Conservation (phyloP, 2,797 vertebrate genomes). For the Helarctos malayanus region DNA sequence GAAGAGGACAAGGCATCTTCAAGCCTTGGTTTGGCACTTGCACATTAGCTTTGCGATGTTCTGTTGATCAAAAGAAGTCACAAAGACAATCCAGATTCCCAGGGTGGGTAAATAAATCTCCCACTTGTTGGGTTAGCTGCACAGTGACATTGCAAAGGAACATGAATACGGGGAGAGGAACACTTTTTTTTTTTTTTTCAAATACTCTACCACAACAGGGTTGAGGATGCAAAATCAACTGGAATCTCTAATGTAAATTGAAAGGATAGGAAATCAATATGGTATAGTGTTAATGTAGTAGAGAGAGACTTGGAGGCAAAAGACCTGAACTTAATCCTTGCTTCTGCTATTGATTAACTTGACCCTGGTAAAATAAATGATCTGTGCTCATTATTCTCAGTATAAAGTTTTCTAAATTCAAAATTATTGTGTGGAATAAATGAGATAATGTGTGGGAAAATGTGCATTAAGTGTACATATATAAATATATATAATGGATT, state of each 20-base stretch:
- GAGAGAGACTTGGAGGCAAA: slow-evolving; percentile 10
- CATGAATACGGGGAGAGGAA: background rate
- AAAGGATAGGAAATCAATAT: slow-evolving; percentile 71
- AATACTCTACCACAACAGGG: background rate
- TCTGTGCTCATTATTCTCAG: slow-evolving; percentile 3
- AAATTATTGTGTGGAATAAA: background rate
- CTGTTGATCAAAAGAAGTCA: background rate
- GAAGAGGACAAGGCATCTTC: background rate
- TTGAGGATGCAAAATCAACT: background rate
- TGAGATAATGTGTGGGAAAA: background rate
- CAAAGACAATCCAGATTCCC: background rate
- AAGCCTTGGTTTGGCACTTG: background rate
- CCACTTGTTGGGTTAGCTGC: background rate
- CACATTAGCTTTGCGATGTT: background rate
- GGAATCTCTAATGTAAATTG: slow-evolving; percentile 36
- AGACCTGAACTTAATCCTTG: slow-evolving; percentile 53
- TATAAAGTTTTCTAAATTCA: background rate
- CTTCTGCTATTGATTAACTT: slow-evolving; percentile 42
- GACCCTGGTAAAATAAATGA: slow-evolving; percentile 32
- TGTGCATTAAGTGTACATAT: background rate
- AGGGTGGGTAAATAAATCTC: background rate
- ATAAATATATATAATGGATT: background rate
- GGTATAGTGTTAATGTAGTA: slow-evolving; percentile 18
- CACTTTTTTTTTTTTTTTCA: background rate
- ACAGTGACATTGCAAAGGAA: background rate